Evolutionary conservation across 2,797 vertebrate species (phyloP), one percentile per base, ranked within the genome.

Genomic region (Typhlichthys eigenmanni): DNA sequence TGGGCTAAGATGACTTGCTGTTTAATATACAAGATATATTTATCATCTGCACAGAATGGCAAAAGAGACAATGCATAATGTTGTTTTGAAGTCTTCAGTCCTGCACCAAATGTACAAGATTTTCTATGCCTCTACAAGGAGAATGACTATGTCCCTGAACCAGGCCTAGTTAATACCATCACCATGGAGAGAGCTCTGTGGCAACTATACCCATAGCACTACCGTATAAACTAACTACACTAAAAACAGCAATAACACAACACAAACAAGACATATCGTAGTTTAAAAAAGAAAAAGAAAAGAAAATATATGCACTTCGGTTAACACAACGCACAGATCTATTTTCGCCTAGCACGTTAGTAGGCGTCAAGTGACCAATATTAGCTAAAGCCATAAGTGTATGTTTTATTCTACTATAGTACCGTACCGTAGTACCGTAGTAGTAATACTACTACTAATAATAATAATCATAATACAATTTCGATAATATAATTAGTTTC

Each of bases 141-240:
- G 73, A 76, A 84, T 49, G 65, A 73, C 79, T 68, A 79, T 72
- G 68, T 74, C 70, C 70, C 85, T 69, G 81, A 73, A 80, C 76
- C 81, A 82, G 83, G 84, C 63, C 85, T 79, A 81, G 85, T 88
- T 89, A 89, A 88, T 87, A 85, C 83, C 64, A 85, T 91, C 88
- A 86, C 90, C 88, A 92, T 91, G 87, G 89, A 88, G 87, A 91
- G 88, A 76, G 87, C 83, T 81, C 85, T 83, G 80, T 80, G 83
- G 87, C 86, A 89, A 85, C 85, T 82, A 29, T 29, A 29, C 24
- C 24, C 24, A 29, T 29, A 29, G 24, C 24, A 29, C 71, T 60
- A 17, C 17, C 17, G 17, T 17, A 70, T 70, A 5, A 12, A 68
- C 83, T 86, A 80, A 83, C 85, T 85, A 76, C 71, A 88, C 78